phyloP scores from a whole-genome alignment of 2,113 vertebrate genomes.

The Apteryx owenii region DNA sequence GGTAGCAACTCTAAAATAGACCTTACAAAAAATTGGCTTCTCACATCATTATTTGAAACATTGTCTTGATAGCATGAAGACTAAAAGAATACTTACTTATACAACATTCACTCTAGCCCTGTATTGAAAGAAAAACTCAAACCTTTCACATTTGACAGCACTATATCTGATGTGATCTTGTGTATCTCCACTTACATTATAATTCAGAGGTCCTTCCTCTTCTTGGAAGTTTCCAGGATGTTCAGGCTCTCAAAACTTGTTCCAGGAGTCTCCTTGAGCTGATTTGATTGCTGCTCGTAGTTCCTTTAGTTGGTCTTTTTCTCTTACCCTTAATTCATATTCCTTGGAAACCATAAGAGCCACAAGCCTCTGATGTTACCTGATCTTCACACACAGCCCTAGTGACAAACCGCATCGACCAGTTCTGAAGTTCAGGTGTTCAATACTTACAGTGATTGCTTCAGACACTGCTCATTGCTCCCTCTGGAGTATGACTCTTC shows the following conservation, averaged over 20 bases:
- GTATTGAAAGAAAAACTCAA: not conserved
- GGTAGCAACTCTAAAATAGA: not conserved
- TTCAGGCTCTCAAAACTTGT: not conserved
- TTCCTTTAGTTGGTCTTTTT: conserved; percentile 22
- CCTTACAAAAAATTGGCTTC: not conserved
- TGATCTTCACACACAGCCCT: not conserved
- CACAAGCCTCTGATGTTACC: conserved; percentile 62
- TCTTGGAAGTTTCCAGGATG: conserved; percentile 11
- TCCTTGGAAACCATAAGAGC: conserved; percentile 68
- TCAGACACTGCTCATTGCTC: conserved; percentile 37
- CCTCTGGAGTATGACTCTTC: not conserved
- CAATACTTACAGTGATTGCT: conserved; percentile 39
- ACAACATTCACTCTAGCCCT: not conserved
- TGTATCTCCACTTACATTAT: conserved; percentile 33
- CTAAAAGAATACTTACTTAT: not conserved
- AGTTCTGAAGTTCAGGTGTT: conserved; percentile 35
- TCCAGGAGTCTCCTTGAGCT: conserved; percentile 16
- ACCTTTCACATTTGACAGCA: not conserved
- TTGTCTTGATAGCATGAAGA: not conserved
- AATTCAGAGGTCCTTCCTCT: conserved; percentile 4
- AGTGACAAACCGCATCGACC: conserved; percentile 68
- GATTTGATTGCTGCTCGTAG: conserved; percentile 42
- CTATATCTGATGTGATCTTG: not conserved
- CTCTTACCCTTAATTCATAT: conserved; percentile 61
- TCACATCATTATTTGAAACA: not conserved